Evolutionary conservation across 2,113 vertebrate genomes (phyloP).

Genomic region (Odontophorus gujanensis): DNA sequence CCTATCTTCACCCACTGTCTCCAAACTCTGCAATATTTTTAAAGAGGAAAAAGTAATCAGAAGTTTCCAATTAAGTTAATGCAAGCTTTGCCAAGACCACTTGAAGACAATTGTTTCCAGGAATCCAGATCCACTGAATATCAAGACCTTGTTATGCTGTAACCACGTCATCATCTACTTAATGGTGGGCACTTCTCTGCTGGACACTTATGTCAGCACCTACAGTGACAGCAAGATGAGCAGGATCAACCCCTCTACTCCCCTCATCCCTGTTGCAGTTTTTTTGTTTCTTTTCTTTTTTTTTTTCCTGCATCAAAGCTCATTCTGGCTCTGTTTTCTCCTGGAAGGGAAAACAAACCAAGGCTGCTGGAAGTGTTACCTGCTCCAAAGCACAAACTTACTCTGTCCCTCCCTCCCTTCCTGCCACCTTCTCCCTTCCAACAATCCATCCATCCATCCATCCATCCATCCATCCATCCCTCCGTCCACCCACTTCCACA

Average conservation of each 20-base stretch:
- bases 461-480: not conserved
- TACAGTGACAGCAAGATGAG: fast-evolving
- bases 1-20: not conserved
- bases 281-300: no score
- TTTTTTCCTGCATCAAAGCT: not conserved
- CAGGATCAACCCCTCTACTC: not conserved
- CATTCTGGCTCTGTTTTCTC: not conserved
- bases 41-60: constrained; percentile 49
- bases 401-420: no score
- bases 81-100: constrained; percentile 24
- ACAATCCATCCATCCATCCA: not conserved
- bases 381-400: not conserved
- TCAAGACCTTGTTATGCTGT: not conserved
- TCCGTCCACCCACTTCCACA: not conserved
- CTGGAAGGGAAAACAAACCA: not conserved
- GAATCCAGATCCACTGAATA: constrained; percentile 21
- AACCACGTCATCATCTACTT: not conserved
- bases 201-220: not conserved
- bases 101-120: constrained; percentile 57
- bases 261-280: not conserved
- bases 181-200: not conserved
- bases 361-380: not conserved
- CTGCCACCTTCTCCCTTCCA: no score
- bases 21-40: constrained; percentile 8
- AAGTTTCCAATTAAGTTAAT: constrained; percentile 55